Evolutionary conservation across 1,140 invertebrate genomes (phyloP), one percentile per base, ranked within the genome.

Genomic region (Drosophila sechellia): DNA sequence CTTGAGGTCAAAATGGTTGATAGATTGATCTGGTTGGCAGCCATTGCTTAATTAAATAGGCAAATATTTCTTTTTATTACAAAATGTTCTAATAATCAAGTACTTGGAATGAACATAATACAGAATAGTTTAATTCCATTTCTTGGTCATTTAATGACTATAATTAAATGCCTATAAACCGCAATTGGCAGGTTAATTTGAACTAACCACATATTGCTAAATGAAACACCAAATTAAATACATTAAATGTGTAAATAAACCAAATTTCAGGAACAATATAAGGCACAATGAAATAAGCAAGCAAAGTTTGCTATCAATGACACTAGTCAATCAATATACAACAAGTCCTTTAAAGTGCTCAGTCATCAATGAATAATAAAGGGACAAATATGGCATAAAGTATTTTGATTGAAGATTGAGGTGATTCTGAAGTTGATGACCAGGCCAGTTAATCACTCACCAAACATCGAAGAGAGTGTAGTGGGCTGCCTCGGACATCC

Each of bases 401-500:
- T 15, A 34, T 49, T 49, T 11, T n/a, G 11, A 4, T 4, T 20
- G 3, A n/a, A 15, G 15, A n/a, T 35, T 52, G 17, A 17, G 20
- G 3, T 37, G 8, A 40, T n/a, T 2, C 11, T 3, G 34, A 43
- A 13, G 37, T 4, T 13, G 17, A 8, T 27, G 4, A 40, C n/a
- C n/a, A 2, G 34, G 1, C 4, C n/a, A 50, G 27, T 17, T 59
- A 39, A 31, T 15, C 34, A 69, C 79, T 66, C 76, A 92, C 91
- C 91, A 92, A 43, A 81, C 78, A 80, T 92, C 91, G 63, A 81
- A 91, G 11, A 92, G 66, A n/a, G 59, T 65, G 69, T 84, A 92
- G 68, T 75, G 57, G 48, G 52, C 76, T 63, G 56, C 79, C 57
- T 71, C 63, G 25, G 70, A 55, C 64, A 58, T 20, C 49, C 90